Base-by-base conservation (phyloP, 2,888 invertebrate species). In the Coenonympha arcania region DNA sequence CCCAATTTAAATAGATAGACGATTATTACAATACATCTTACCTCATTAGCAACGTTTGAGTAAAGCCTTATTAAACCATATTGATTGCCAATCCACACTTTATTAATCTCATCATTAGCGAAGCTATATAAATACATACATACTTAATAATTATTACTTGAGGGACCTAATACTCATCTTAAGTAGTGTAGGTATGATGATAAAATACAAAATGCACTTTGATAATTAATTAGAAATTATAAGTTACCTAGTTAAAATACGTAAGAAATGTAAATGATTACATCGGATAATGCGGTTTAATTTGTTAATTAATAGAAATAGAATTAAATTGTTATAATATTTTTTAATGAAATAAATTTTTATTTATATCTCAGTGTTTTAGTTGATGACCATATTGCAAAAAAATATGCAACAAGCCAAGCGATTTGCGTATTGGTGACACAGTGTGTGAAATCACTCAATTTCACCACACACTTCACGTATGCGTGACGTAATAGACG, bases 271-370 rank as follows among this genome's bases (percentile, higher is more conserved):
- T 34, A 34, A n/a, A 34, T 44, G 16, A 42, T 39, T 33, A 34
- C 31, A 33, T 42, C 28, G 22, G 22, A 26, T 49, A 28, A 31
- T 20, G 22, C 40, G 36, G 33, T 45, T 52, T 22, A 50, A 33
- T 41, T 46, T 56, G 56, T 56, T 56, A 48, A 53, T 48, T 43
- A 46, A 36, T 8, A 39, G 40, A 50, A 30, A 55, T 48, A 22
- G 26, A 47, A 47, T 56, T 43, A 42, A 46, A 45, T 54, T 56
- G 53, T 56, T 56, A 56, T 46, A 40, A 50, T 55, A 46, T 41
- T 50, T 54, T 56, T 42, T 53, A 54, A 56, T 44, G 44, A 36
- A 50, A 26, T 58, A 56, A 53, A 56, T 13, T 48, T 53, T 54
- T 51, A 48, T 48, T 52, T 37, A 52, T 41, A 42, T 8, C 31